These are phyloP conservation scores for Papilio dardanus DNA, from an alignment of 1,140 invertebrate species.

Conservation along the genomic window DNA sequence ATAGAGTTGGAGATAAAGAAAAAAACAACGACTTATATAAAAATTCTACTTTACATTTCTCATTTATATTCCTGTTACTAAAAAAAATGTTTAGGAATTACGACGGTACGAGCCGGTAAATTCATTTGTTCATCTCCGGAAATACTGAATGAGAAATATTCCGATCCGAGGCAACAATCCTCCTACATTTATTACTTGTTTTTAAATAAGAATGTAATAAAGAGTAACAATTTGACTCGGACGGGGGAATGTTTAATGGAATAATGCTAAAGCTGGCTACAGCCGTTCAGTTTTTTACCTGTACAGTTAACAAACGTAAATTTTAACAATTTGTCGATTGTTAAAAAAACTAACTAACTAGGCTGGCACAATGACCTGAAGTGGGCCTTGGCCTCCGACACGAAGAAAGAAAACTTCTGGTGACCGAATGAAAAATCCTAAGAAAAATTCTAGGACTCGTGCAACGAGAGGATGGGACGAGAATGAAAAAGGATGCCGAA, in stretches of 20 bases:
- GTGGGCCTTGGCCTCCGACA: too few relatives aligned
- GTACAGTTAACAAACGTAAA: too few relatives aligned
- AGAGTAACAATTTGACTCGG: background rate
- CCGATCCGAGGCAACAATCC: background rate
- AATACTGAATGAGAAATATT: constrained; percentile 16
- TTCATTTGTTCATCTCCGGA: background rate
- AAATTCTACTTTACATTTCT: background rate
- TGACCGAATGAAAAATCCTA: too few relatives aligned
- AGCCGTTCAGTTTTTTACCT: too few relatives aligned
- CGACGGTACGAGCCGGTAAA: background rate
- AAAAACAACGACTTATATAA: background rate
- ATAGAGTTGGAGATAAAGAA: too few relatives aligned
- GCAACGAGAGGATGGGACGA: too few relatives aligned
- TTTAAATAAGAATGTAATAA: background rate
- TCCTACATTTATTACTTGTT: background rate
- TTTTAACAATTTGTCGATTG: too few relatives aligned
- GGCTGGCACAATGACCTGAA: too few relatives aligned
- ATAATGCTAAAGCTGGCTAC: background rate
- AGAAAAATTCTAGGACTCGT: too few relatives aligned
- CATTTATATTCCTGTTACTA: background rate
- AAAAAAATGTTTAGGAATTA: background rate
- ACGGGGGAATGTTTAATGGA: background rate
- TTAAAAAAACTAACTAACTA: too few relatives aligned
- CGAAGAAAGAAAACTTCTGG: too few relatives aligned
- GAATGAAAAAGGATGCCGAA: too few relatives aligned